Evolutionary conservation across 2,797 vertebrate genomes (phyloP), one percentile per base, ranked within the genome.

Genomic region (Sphenopsis melanotis): DNA sequence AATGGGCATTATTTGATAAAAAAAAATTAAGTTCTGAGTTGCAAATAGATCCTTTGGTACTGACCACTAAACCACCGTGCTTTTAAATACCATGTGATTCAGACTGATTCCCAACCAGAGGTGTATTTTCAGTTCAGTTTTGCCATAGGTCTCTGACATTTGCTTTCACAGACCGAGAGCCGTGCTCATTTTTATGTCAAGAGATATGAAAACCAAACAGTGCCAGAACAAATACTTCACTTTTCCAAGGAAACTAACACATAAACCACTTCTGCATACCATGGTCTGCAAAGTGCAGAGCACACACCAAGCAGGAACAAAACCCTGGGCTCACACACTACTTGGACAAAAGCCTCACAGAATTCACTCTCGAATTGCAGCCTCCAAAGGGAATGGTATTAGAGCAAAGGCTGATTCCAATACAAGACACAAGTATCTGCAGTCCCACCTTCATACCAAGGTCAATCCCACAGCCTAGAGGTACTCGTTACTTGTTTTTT

Each of bases 171-270:
- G 5, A 63, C 1, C 0, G 12, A 83, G 37, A 79, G 14, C 37
- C 44, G 49, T 0, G 10, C 36, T 91, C 2, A 0, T 70, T 90
- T 87, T 56, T 77, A 39, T 52, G 68, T 46, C 44, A 61, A 57
- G 71, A 91, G 88, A 93, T 65, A 86, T 1, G 83, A 89, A 95
- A 95, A 90, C 59, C 75, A 95, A 89, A 89, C 9, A 94, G 36
- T 1, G 0, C 68, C 70, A 83, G 83, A 81, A 57, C 80, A 95
- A 96, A 94, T 75, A 95, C 83, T 94, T 80, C 69, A 85, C 71
- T 96, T 93, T 74, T 92, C 89, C 78, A 82, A 37, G 83, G 93
- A 95, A 93, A 86, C 64, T 17, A 72, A 75, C 79, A 50, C 8
- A 26, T 24, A 90, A 87, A 81, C 82, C 87, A 83, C 89, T 96